A percentile compares a stretch with the other conserved stretches of the same genome.
Conservation (phyloP, 2,113 vertebrate species). For the Sylvicapra grimmia region DNA sequence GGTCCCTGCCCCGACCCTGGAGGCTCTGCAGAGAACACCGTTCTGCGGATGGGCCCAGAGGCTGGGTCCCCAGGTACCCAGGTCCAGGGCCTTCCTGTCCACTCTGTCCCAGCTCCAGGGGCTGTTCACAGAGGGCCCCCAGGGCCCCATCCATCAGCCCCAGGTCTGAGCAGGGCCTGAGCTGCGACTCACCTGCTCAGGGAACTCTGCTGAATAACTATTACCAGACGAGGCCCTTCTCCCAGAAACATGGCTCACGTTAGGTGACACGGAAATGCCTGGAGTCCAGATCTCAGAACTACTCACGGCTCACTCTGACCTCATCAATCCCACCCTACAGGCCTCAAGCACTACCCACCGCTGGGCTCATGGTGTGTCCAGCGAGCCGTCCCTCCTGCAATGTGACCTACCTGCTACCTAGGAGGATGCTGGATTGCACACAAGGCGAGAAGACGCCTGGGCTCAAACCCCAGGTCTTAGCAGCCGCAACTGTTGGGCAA, state of each 20-base stretch:
- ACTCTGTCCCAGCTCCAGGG: no score
- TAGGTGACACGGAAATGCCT: fast-evolving
- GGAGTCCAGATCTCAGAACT: neutral
- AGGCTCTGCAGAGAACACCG: neutral
- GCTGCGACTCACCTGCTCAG: neutral
- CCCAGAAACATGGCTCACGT: neutral
- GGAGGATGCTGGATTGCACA: fast-evolving
- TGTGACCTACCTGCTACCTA: neutral
- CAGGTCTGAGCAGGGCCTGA: neutral
- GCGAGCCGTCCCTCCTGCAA: fast-evolving
- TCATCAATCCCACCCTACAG: neutral
- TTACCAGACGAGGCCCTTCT: neutral
- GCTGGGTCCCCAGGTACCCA: neutral
- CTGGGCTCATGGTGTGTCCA: fast-evolving
- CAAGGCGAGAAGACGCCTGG: neutral
- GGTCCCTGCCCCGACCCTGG: neutral
- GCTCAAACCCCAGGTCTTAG: neutral
- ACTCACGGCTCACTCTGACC: neutral
- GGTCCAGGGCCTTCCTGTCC: neutral
- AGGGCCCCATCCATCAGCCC: neutral
- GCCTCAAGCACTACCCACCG: fast-evolving
- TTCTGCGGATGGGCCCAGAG: neutral
- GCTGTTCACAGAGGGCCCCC: neutral
- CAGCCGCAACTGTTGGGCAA: neutral
- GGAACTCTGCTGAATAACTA: neutral